Evolutionary conservation across 2,113 vertebrate species (phyloP), one percentile per base, ranked within the genome.

Genomic region (Muntiacus muntjak): DNA sequence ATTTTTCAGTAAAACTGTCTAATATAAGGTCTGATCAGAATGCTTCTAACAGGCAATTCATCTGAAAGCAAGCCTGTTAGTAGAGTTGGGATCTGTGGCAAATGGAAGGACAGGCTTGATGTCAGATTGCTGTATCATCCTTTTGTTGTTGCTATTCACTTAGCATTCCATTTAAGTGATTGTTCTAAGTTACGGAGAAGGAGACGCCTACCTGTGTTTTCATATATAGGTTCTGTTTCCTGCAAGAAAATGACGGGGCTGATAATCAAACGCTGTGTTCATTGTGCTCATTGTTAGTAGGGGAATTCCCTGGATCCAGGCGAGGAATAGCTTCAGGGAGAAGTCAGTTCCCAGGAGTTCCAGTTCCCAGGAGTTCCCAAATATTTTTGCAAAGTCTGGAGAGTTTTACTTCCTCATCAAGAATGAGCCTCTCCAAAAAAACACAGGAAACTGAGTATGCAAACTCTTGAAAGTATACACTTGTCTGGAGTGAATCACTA

Each of bases 41-140:
- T 21, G 40, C 52, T 55, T 21, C 4, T 19, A 14, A 28, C 1
- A 33, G 45, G 7, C 17, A 15, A n/a, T 25, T 79, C 0, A 1
- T 15, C 14, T 5, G 17, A 36, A 36, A 78, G 60, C 26, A 26
- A 23, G 4, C 17, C 64, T 21, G n/a, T 36, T 36, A 71, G 64
- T 36, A 36, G 64, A 36, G n/a, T 10, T 19, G 1, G 79, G 23
- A 55, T 64, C 52, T 64, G 16, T 23, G 71, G 71, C 40, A 28
- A 62, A 40, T 23, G 33, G 30, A 87, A 86, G 64, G 36, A 19
- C 7, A 8, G 47, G 36, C 26, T 79, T 76, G 62, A 54, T 10
- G 26, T 57, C n/a, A 14, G 52, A 43, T 60, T 60, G 54, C 26
- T 62, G 3, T 54, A 0, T 23, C 26, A 14, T 43, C 71, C 5